Evolutionary conservation across 2,113 vertebrate species (phyloP), one percentile per base, ranked within the genome.

Genomic region (Petroica traversi): DNA sequence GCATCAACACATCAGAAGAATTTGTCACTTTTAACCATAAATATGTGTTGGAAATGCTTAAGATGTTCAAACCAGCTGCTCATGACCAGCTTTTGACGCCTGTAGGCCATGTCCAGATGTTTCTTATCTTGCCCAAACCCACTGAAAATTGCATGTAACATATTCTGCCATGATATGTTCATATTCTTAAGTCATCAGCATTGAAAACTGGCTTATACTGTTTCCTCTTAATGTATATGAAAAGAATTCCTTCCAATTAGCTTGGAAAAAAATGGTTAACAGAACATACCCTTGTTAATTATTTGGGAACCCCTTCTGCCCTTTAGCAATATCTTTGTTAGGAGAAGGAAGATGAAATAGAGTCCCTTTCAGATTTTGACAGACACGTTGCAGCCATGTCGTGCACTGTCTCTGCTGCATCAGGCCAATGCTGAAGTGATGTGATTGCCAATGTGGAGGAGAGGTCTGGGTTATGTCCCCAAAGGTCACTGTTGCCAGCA

Each of bases 401-500:
- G 41, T 46, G 67, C 67, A 58, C 68, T 94, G 76, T 88, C 61
- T 82, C 85, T 34, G 43, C 73, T 15, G 1, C 24, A 64, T 28
- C 0, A 0, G 62, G 45, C 66, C 58, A 45, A 3, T 0, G 0
- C 49, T 72, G 25, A 63, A 88, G 33, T 61, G 57, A 49, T 85
- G 49, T 33, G 84, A 82, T 45, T 54, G 57, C 89, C 66, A 82
- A 34, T 38, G 41, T 23, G 41, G 49, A 72, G 41, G 40, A 49
- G 92, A 95, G 89, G 96, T 90, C 92, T 82, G 87, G 94, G 94
- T 95, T 84, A 33, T 48, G 89, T 88, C 84, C 93, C 85, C 54
- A 73, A 34, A 93, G 96, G 96, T 95, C 96, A 88, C 66, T 28
- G 1, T 72, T 78, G 91, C 86, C 95, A 93, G 89, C 81, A 92